Percentiles rank a stretch among this genome's conserved stretches.
Conservation (phyloP, 2,797 vertebrate genomes). For the Rhabdomys pumilio region DNA sequence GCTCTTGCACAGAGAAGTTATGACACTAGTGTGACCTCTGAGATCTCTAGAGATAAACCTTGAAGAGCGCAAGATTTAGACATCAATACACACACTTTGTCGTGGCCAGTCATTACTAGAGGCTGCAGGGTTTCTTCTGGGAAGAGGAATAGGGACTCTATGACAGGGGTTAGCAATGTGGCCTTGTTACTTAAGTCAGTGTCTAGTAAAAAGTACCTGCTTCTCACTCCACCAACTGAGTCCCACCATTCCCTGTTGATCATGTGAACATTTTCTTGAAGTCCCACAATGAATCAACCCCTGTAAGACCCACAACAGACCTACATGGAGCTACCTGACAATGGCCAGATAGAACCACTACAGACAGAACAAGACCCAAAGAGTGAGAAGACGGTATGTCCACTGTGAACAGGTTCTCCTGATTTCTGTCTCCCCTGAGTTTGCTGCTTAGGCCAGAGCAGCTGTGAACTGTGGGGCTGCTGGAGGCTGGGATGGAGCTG, state of each 20-base stretch:
- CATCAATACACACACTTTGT: not conserved
- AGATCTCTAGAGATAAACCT: not conserved
- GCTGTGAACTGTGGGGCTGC: too few relatives aligned
- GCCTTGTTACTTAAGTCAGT: accelerated
- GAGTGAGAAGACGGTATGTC: not conserved
- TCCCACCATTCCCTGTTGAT: accelerated
- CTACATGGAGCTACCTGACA: not conserved
- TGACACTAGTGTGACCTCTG: accelerated
- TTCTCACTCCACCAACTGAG: accelerated
- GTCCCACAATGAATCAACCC: accelerated
- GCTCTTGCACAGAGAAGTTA: not conserved
- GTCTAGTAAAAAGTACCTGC: accelerated
- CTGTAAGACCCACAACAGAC: not conserved
- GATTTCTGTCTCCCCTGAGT: not conserved
- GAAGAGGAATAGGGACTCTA: not conserved
- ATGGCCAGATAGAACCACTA: accelerated
- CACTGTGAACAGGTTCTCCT: not conserved
- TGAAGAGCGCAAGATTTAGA: not conserved
- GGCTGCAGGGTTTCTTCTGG: not conserved
- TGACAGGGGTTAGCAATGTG: accelerated
- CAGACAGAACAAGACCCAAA: not conserved
- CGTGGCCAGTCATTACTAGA: accelerated
- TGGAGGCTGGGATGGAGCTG: not conserved
- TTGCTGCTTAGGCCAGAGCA: not conserved
- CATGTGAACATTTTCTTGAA: not conserved